Percentiles rank a stretch among this genome's conserved stretches.
Conservation (phyloP, 2,113 vertebrate species). For the Gymnorhina tibicen region DNA sequence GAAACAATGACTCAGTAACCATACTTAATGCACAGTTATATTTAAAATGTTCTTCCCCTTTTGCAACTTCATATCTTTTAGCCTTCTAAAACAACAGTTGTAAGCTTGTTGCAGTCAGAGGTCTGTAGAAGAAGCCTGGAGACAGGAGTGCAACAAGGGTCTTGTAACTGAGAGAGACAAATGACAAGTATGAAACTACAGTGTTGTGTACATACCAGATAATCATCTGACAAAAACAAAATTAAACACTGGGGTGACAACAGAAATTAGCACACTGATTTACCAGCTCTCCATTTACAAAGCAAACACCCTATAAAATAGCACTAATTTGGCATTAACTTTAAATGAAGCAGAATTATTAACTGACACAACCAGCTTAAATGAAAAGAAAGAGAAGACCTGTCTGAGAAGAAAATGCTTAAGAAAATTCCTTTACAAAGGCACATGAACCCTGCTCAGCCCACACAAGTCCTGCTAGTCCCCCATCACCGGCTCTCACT, state of each 20-base stretch:
- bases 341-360: constrained; percentile 4
- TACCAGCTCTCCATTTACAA: constrained; percentile 20
- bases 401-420: background rate
- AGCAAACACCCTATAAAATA: constrained; percentile 25
- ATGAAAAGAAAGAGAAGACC: background rate
- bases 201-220: background rate
- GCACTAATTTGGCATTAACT: background rate
- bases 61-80: background rate
- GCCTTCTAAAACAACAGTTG: background rate
- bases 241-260: background rate
- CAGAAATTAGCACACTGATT: constrained; percentile 26
- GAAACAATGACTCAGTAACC: constrained; percentile 67
- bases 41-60: background rate
- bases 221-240: background rate
- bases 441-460: background rate
- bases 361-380: background rate
- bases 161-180: background rate
- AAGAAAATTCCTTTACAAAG: background rate
- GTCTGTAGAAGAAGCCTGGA: background rate
- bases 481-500: background rate
- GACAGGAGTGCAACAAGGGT: background rate
- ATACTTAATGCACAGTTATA: background rate
- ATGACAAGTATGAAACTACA: background rate
- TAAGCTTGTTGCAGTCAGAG: background rate
- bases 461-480: background rate